phyloP scores from a whole-genome alignment of 1,140 invertebrate genomes.

The Polypedilum vanderplanki region DNA sequence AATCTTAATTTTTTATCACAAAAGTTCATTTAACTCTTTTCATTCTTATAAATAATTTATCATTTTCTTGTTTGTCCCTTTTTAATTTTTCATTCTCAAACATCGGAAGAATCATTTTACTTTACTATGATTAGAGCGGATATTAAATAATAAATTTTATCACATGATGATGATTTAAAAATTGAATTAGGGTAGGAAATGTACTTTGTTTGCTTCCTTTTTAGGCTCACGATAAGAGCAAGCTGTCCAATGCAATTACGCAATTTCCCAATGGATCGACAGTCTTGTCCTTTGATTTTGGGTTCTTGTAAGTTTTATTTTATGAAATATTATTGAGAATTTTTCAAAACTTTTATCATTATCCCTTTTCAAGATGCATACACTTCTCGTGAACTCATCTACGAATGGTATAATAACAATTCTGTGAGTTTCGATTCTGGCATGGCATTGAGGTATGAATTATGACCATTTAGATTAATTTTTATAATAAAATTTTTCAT shows the following conservation, averaged over 20 bases:
- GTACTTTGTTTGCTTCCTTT: background rate
- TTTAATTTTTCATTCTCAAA: too few species aligned
- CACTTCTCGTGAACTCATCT: conserved; percentile 78
- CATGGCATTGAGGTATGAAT: conserved; percentile 59
- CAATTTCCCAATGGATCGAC: conserved; percentile 95
- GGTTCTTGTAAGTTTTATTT: conserved; percentile 80
- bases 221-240: conserved; percentile 92
- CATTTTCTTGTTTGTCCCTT: conserved; percentile 31
- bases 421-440: conserved; percentile 80
- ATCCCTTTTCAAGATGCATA: conserved; percentile 67
- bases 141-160: too few species aligned
- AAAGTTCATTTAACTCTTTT: too few species aligned
- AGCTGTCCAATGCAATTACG: conserved; percentile 95
- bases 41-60: background rate
- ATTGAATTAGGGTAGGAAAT: too few species aligned
- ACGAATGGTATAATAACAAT: conserved; percentile 77
- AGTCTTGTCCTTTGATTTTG: conserved; percentile 83
- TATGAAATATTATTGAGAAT: conserved; percentile 6
- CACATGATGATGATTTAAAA: too few species aligned
- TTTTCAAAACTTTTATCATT: conserved; percentile 5
- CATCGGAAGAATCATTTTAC: too few species aligned
- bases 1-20: too few species aligned
- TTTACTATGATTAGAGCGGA: too few species aligned
- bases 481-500: background rate
- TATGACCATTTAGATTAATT: background rate